Conservation (phyloP, 2,888 invertebrate species). For the Euplexia lucipara region DNA sequence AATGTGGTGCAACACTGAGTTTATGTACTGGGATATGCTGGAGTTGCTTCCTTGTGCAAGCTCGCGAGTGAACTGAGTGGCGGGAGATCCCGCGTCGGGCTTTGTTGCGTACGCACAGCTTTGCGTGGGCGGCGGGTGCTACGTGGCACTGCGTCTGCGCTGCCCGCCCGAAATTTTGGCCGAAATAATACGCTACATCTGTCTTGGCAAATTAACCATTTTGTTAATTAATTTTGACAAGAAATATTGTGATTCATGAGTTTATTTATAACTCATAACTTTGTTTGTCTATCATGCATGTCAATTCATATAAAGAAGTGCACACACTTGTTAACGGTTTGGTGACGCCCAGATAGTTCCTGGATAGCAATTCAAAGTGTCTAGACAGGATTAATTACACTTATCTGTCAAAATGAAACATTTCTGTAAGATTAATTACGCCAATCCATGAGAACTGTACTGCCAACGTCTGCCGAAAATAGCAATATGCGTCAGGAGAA, state of each 20-base stretch:
- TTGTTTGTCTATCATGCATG: slow-evolving; percentile 38
- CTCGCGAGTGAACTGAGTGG: slow-evolving; percentile 84
- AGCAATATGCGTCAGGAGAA: slow-evolving; percentile 83
- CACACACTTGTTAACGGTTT: slow-evolving; percentile 8
- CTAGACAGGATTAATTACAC: slow-evolving; percentile 59
- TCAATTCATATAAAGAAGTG: slow-evolving; percentile 50
- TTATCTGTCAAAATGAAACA: slow-evolving; percentile 64
- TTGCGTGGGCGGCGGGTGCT: slow-evolving; percentile 80
- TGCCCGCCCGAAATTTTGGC: slow-evolving; percentile 71
- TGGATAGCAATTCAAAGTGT: slow-evolving; percentile 36
- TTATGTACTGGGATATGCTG: slow-evolving; percentile 53
- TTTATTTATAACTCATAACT: slow-evolving; percentile 50
- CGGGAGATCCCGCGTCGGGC: slow-evolving; percentile 73
- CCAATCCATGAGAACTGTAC: slow-evolving; percentile 67
- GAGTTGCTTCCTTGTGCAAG: slow-evolving; percentile 82
- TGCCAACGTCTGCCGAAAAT: slow-evolving; percentile 78
- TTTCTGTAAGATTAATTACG: slow-evolving; percentile 66
- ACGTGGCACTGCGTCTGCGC: slow-evolving; percentile 75
- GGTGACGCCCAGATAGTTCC: slow-evolving; percentile 30
- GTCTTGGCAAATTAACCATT: slow-evolving; percentile 83
- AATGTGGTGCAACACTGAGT: slow-evolving; percentile 54
- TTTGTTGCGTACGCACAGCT: slow-evolving; percentile 81
- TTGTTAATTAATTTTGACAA: slow-evolving; percentile 78
- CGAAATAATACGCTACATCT: slow-evolving; percentile 79
- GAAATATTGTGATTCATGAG: slow-evolving; percentile 56